These are phyloP conservation scores for Phymorhynchus buccinoides DNA, from an alignment of 1,140 invertebrate species.

Conservation along the genomic window DNA sequence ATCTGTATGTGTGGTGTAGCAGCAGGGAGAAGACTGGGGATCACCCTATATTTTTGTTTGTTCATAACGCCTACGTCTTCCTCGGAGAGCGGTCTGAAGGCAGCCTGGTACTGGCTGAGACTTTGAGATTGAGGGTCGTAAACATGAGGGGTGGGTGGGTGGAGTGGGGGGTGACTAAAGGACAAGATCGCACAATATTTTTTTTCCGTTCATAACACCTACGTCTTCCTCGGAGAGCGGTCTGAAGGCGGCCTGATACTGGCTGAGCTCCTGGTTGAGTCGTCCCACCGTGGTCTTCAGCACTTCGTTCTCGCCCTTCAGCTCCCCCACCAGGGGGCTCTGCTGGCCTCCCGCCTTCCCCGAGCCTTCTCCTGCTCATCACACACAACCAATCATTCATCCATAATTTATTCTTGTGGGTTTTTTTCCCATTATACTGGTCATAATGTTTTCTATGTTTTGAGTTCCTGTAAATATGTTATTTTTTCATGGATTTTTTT, in stretches of 20 bases:
- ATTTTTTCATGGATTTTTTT: too few relatives aligned
- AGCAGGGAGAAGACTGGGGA: too few relatives aligned
- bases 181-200: too few relatives aligned
- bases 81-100: slow-evolving; percentile 57
- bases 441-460: too few relatives aligned
- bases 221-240: slow-evolving; percentile 55
- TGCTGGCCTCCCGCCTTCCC: slow-evolving; percentile 50
- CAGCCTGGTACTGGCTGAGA: slow-evolving; percentile 67
- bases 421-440: too few relatives aligned
- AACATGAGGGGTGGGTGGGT: too few relatives aligned
- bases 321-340: slow-evolving; percentile 59
- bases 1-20: too few relatives aligned
- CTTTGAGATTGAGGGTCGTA: too few relatives aligned
- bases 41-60: too few relatives aligned
- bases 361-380: not conserved
- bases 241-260: slow-evolving; percentile 65
- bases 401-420: not conserved
- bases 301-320: slow-evolving; percentile 66
- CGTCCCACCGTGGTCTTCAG: slow-evolving; percentile 63
- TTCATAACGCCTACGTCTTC: slow-evolving; percentile 52
- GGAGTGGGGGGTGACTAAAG: too few relatives aligned
- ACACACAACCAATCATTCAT: too few relatives aligned
- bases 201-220: not conserved
- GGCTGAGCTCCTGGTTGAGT: slow-evolving; percentile 65
- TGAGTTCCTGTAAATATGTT: too few relatives aligned